Evolutionary conservation across 2,888 invertebrate genomes (phyloP), one percentile per base, ranked within the genome.

Genomic region (Craniophora ligustri): DNA sequence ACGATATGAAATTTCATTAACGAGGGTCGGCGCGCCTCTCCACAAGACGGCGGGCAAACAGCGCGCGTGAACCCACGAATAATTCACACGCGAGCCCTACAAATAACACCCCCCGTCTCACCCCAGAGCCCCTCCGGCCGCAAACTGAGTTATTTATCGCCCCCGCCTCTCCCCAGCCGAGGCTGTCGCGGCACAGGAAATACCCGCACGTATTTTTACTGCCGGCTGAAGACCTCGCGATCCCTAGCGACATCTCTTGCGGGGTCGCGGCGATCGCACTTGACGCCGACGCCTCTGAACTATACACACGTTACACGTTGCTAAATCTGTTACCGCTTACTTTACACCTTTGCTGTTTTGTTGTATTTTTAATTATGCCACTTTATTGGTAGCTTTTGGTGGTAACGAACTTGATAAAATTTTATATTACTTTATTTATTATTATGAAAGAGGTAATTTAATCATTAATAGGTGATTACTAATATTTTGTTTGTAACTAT

Each of bases 1-100:
- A 85, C 86, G 89, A 90, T 91, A 91, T 91, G 91, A 92, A 91
- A 92, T 91, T 91, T 91, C 90, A 91, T 91, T 92, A 91, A 90
- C 88, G 87, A 89, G 91, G 89, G 89, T 88, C 86, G 85, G 65
- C 75, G 78, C 73, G 76, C 78, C 82, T 82, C 86, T 85, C 85
- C 84, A 82, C 88, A 89, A 88, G 88, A 89, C 87, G 87, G 79
- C 81, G 84, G 84, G 86, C 89, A 89, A 89, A 90, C 88, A 88
- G 85, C 84, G 91, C 89, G 91, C 92, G 92, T 91, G 90, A 92
- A 91, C 90, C 91, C 88, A 91, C 90, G 91, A 92, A 91, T 93
- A 92, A 93, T 92, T 93, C 92, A 92, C 92, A 93, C 91, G 92
- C 91, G 89, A 92, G 90, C 91, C 91, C 90, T 91, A 92, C 91